Evolutionary conservation across 1,140 invertebrate species (phyloP).

Genomic region (Drosophila kikkawai): DNA sequence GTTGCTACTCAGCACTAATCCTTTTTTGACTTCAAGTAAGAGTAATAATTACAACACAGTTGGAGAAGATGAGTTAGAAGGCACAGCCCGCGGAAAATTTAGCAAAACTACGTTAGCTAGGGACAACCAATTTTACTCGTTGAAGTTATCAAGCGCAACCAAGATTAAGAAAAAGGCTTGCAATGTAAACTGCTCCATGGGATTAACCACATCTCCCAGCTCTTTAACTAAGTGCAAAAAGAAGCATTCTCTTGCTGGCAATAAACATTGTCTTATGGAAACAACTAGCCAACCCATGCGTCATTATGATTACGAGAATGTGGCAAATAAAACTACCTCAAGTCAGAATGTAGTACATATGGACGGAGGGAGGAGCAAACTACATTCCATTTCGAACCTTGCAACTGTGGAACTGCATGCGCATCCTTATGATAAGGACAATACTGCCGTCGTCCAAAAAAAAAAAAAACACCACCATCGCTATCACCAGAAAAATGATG

Average conservation of each 20-base stretch:
- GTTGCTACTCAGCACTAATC: constrained; percentile 64
- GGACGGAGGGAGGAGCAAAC: constrained; percentile 26
- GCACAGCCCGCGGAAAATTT: constrained; percentile 42
- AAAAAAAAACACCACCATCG: constrained; percentile 82
- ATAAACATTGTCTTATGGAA: constrained; percentile 78
- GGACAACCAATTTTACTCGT: constrained; percentile 82
- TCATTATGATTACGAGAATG: constrained; percentile 85
- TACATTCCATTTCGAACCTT: constrained; percentile 34
- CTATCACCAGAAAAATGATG: constrained; percentile 78
- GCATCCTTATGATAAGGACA: constrained; percentile 27
- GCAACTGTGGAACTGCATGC: constrained; percentile 70
- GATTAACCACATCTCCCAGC: constrained; percentile 11
- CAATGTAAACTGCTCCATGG: constrained; percentile 46
- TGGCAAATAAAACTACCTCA: constrained; percentile 84
- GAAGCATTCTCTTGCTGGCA: constrained; percentile 77
- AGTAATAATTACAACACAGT: constrained; percentile 70
- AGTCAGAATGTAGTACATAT: constrained; percentile 29
- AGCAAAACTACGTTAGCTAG: constrained; percentile 38
- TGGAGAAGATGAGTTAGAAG: constrained; percentile 42
- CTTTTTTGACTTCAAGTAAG: constrained; percentile 67
- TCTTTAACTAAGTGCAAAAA: constrained; percentile 68
- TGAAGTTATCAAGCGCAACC: constrained; percentile 63
- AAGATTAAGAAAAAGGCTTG: constrained; percentile 48
- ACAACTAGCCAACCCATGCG: constrained; percentile 55
- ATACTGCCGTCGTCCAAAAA: constrained; percentile 44